Conservation (phyloP, 2,888 invertebrate genomes). For the Erynnis tages region DNA sequence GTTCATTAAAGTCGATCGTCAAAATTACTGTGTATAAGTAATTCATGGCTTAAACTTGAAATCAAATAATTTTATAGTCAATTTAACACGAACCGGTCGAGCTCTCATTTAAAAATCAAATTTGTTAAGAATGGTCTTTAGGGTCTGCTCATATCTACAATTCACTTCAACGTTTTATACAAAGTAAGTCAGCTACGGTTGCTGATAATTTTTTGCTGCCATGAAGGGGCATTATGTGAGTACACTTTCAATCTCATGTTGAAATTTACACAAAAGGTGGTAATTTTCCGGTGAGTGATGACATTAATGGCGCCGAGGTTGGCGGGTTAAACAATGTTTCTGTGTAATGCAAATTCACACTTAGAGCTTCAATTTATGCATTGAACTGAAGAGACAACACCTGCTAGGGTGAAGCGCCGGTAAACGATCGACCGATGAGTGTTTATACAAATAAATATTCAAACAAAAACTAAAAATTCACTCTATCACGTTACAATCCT, state of each 20-base stretch:
- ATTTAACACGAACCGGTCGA: conserved; percentile 59
- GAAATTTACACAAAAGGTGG: conserved; percentile 72
- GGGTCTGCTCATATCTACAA: conserved; percentile 57
- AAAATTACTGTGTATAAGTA: conserved; percentile 24
- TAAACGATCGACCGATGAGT: neutral
- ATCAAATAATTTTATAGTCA: conserved; percentile 60
- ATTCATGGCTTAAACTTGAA: conserved; percentile 31
- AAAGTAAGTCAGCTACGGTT: conserved; percentile 52
- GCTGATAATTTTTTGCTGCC: conserved; percentile 53
- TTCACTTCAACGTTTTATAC: conserved; percentile 58
- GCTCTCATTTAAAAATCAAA: conserved; percentile 52
- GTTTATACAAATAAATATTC: conserved; percentile 9
- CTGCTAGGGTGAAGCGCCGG: conserved; percentile 40
- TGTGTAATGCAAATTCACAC: too few relatives aligned
- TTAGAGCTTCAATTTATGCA: conserved; percentile 48
- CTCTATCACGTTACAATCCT: conserved; percentile 8
- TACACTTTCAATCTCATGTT: conserved; percentile 68
- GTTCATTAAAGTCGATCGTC: conserved; percentile 16
- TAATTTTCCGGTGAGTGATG: conserved; percentile 74
- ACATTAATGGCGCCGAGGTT: conserved; percentile 65
- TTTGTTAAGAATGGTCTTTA: conserved; percentile 54
- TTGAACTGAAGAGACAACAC: conserved; percentile 43
- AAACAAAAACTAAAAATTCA: conserved; percentile 2
- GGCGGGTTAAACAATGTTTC: conserved; percentile 58
- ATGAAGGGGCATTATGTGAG: conserved; percentile 50